phyloP scores from a whole-genome alignment of 2,888 invertebrate species.

The Metopia argyrocephala region DNA sequence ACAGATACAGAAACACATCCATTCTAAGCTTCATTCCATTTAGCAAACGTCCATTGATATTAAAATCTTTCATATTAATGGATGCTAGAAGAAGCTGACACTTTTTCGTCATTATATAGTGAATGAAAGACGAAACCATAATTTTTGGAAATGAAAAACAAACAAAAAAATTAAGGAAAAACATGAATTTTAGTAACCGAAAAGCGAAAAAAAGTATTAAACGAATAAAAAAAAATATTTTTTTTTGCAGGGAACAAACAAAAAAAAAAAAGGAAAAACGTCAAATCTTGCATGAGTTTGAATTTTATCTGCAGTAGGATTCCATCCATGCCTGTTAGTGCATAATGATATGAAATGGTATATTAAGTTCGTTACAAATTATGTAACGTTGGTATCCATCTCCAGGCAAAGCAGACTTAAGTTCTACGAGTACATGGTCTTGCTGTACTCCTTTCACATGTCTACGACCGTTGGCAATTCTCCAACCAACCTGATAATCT shows the following conservation, averaged over 20 bases:
- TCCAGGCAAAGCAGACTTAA: no score
- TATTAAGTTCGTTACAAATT: background rate
- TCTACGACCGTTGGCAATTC: no score
- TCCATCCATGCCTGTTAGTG: background rate
- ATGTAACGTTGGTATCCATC: background rate
- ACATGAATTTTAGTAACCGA: constrained; percentile 44
- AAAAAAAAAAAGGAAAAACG: background rate
- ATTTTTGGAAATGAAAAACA: constrained; percentile 39
- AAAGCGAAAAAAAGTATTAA: constrained; percentile 46
- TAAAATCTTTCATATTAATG: constrained; percentile 65
- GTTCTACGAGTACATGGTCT: no score
- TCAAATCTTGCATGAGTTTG: constrained; percentile 37
- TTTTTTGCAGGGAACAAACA: constrained; percentile 25
- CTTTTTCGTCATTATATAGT: constrained; percentile 76
- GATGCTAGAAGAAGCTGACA: constrained; percentile 74
- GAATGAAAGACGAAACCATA: constrained; percentile 69
- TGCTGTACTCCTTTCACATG: no score
- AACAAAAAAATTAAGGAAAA: constrained; percentile 63
- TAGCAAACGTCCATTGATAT: constrained; percentile 66
- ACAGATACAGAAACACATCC: constrained; percentile 47
- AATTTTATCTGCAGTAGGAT: constrained; percentile 50
- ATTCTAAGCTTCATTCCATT: constrained; percentile 61
- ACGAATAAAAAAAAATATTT: constrained; percentile 40
- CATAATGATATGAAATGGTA: background rate
- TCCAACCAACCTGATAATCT: no score